Conservation (phyloP, 2,888 invertebrate genomes). For the Drosophila bunnanda region DNA sequence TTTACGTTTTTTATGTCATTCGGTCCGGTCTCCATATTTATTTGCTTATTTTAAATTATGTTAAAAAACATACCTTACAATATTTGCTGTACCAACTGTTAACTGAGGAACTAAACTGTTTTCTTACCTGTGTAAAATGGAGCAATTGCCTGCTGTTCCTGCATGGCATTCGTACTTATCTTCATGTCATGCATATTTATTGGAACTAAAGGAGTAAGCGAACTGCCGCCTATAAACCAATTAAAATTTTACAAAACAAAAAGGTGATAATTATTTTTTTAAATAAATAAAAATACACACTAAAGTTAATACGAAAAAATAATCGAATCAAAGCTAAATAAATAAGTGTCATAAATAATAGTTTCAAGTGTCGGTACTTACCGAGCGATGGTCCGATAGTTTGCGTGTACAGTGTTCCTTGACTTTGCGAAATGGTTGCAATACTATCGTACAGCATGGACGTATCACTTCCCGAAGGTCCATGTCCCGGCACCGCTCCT, state of each 20-base stretch:
- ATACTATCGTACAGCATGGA: slow-evolving; percentile 89
- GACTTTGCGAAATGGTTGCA: slow-evolving; percentile 90
- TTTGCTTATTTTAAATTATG: neutral
- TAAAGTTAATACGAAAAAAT: slow-evolving; percentile 14
- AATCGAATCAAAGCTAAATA: slow-evolving; percentile 17
- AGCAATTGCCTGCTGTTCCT: slow-evolving; percentile 88
- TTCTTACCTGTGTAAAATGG: slow-evolving; percentile 89
- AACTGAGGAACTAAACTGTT: neutral
- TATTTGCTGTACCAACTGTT: neutral
- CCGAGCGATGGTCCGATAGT: slow-evolving; percentile 90
- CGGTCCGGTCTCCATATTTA: no score
- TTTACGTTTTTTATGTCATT: no score
- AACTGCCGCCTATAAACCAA: slow-evolving; percentile 86
- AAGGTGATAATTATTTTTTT: slow-evolving; percentile 30
- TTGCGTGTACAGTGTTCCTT: slow-evolving; percentile 91
- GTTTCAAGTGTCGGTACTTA: slow-evolving; percentile 81
- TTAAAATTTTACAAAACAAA: slow-evolving; percentile 16
- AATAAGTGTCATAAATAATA: slow-evolving; percentile 15
- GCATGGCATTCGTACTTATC: slow-evolving; percentile 86
- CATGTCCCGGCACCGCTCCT: slow-evolving; percentile 56
- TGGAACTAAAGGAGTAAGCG: slow-evolving; percentile 90
- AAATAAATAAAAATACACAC: slow-evolving; percentile 19
- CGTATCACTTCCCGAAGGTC: slow-evolving; percentile 84
- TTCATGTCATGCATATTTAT: slow-evolving; percentile 92
- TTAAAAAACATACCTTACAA: neutral